Evolutionary conservation across 2,888 invertebrate species (phyloP), one percentile per base, ranked within the genome.

Genomic region (Malacosoma neustria): DNA sequence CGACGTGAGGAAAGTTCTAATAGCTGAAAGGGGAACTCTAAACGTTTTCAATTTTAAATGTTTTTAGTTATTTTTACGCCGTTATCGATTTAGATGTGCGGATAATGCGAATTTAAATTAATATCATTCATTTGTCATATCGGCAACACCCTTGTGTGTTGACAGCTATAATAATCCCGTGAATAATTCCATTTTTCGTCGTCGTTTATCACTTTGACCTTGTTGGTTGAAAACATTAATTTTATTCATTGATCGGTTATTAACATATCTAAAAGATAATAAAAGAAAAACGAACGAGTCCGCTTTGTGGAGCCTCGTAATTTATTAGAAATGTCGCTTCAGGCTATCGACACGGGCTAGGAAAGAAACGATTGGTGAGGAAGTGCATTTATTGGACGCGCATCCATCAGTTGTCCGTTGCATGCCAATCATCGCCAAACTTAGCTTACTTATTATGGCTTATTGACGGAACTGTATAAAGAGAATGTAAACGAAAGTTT

Each of bases 1-100:
- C 40, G 54, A 56, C 45, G 46, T 55, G 54, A 58, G 50, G 54
- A 61, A 61, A 56, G 57, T 49, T 51, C 40, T 50, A 47, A 45
- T 45, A 47, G 51, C 46, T 57, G 46, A 59, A 46, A 56, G 39
- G 43, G 46, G 35, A 33, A 44, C 31, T 34, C 38, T 35, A 39
- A 40, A 42, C 34, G 34, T 42, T 41, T 45, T 46, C 44, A 39
- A 44, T 43, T 40, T 46, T 38, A 43, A 41, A 36, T 32, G 29
- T 35, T 41, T 42, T 43, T 41, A 40, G 14, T 41, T 42, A 40
- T 6, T 22, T 22, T 22, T 22, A n/a, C n/a, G 22, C 22, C 6
- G 22, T 22, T 22, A 22, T 22, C 6, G 22, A 22, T 3, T 5
- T 22, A 2, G 22, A 7, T 22, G 6, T 22, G 5, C 22, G 22